Evolutionary conservation across 1,140 invertebrate genomes (phyloP).

Genomic region (Monomorium pharaonis): DNA sequence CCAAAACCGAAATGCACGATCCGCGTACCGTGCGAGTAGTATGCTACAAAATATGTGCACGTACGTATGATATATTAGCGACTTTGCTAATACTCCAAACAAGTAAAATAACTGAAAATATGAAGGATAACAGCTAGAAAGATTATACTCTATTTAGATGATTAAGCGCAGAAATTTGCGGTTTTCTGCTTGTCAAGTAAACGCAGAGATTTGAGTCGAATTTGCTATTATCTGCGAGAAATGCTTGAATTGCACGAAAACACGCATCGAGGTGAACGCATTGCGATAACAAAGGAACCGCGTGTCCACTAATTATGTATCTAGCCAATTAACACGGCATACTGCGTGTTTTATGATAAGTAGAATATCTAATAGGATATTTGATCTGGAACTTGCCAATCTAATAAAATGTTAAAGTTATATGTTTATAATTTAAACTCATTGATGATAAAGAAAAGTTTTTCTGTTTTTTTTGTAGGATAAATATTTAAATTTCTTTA

Average conservation of each 20-base stretch:
- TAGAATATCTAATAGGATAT: neutral
- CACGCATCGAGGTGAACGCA: conserved; percentile 63
- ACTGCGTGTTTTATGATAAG: neutral
- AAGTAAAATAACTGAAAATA: neutral
- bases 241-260: conserved; percentile 56
- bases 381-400: neutral
- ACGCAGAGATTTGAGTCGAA: conserved; percentile 59
- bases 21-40: neutral
- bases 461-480: neutral
- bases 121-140: neutral
- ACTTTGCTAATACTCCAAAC: neutral
- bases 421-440: neutral
- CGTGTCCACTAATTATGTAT: conserved; percentile 51
- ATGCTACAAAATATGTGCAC: neutral
- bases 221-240: conserved; percentile 60
- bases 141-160: conserved; percentile 22
- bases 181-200: conserved; percentile 72
- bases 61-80: neutral
- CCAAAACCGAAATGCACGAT: neutral
- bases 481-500: neutral
- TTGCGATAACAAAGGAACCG: conserved; percentile 62
- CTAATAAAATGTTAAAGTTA: no score
- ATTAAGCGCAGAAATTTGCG: conserved; percentile 40
- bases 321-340: conserved; percentile 58
- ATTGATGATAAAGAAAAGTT: neutral